phyloP scores from a whole-genome alignment of 1,140 invertebrate species.

The Scaptomyza pallida region DNA sequence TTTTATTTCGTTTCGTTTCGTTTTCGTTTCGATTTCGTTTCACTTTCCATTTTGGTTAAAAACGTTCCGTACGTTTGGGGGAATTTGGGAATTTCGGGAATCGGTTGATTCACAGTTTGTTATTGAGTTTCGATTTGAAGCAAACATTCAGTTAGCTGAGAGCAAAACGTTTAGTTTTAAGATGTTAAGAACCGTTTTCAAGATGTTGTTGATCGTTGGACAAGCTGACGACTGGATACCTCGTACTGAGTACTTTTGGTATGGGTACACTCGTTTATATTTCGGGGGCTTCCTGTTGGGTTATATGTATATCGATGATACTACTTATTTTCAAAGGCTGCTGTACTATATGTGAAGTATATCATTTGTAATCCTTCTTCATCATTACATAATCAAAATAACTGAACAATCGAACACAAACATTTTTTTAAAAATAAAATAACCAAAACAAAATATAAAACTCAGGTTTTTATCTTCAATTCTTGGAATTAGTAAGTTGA shows the following conservation, averaged over 20 bases:
- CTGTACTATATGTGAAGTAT: conserved; percentile 81
- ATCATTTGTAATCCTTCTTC: conserved; percentile 74
- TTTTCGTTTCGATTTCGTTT: conserved; percentile 9
- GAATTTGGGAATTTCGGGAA: conserved; percentile 3
- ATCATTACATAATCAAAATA: conserved; percentile 47
- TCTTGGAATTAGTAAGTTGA: conserved; percentile 20
- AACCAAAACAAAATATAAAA: conserved; percentile 53
- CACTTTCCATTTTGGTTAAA: conserved; percentile 2
- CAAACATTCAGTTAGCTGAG: conserved; percentile 63
- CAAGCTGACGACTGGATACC: neutral
- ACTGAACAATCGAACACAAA: conserved; percentile 62
- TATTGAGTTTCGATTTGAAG: conserved; percentile 51
- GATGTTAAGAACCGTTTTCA: conserved; percentile 22
- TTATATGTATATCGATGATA: conserved; percentile 40
- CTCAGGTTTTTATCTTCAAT: conserved; percentile 31
- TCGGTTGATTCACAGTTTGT: conserved; percentile 32
- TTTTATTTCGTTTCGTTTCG: neutral
- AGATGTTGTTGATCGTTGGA: conserved; percentile 40
- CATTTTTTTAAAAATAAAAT: conserved; percentile 43
- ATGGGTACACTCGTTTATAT: conserved; percentile 6
- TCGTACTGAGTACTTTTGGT: neutral
- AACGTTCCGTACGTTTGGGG: neutral
- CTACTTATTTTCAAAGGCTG: conserved; percentile 68
- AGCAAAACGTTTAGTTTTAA: conserved; percentile 38
- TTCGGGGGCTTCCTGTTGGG: neutral